Evolutionary conservation across 2,797 vertebrate species (phyloP).

Genomic region (Thalassophryne amazonica): DNA sequence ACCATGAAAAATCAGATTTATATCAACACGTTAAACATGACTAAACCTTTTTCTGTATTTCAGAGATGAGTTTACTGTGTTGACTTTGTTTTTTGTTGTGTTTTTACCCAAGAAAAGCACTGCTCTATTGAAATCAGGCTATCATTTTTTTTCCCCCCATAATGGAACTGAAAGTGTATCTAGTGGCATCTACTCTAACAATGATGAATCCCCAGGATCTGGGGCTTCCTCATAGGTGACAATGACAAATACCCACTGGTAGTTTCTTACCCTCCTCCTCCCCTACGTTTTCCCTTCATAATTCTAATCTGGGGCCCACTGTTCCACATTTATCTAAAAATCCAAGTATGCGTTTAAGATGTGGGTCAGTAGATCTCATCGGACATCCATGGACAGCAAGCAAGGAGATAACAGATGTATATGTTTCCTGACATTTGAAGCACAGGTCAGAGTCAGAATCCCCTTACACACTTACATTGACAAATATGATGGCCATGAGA

Average conservation of each 20-base stretch:
- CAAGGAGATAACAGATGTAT: too few species aligned
- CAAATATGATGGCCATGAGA: too few species aligned
- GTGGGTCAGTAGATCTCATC: constrained; percentile 74
- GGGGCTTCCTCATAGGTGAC: constrained; percentile 60
- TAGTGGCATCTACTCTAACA: constrained; percentile 31
- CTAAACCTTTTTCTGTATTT: constrained; percentile 1
- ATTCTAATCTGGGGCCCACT: constrained; percentile 57
- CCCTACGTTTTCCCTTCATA: constrained; percentile 14
- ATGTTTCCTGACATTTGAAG: too few species aligned
- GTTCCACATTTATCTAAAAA: constrained; percentile 56
- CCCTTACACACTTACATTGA: too few species aligned
- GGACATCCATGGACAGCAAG: too few species aligned
- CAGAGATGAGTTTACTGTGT: constrained; percentile 2
- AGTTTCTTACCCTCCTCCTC: constrained; percentile 8
- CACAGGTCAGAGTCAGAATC: too few species aligned
- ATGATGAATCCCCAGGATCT: constrained; percentile 56
- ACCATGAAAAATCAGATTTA: background rate
- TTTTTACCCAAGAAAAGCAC: too few species aligned
- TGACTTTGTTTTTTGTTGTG: too few species aligned
- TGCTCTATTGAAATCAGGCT: constrained; percentile 8
- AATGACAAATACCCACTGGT: constrained; percentile 69
- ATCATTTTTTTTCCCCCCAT: constrained; percentile 13
- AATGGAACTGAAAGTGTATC: constrained; percentile 18
- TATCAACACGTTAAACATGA: background rate
- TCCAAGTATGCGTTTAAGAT: constrained; percentile 47